Percentiles rank a stretch among this genome's conserved stretches.
phyloP scores from a whole-genome alignment of 92 coral and sea anemone species.

The Palythoa grandiflora region DNA sequence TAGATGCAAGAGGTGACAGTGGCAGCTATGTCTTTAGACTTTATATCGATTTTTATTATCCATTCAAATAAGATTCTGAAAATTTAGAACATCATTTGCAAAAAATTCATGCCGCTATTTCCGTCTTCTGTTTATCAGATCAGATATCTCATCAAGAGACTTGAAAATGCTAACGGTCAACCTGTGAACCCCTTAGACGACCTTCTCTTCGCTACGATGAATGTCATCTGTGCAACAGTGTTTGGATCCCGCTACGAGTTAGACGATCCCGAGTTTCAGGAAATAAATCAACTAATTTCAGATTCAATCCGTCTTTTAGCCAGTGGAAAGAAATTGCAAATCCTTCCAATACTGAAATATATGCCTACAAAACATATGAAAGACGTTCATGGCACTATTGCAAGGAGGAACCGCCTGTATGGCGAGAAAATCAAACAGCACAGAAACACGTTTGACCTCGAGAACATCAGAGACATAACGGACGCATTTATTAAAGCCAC shows the following conservation, averaged over 20 bases:
- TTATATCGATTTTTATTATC: no score
- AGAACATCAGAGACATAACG: slow-evolving; percentile 60
- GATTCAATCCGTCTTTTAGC: background rate
- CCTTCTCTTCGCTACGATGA: slow-evolving; percentile 42
- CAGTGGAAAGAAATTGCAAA: no score
- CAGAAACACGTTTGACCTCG: slow-evolving; percentile 44
- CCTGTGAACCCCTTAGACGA: slow-evolving; percentile 24
- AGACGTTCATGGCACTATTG: slow-evolving; percentile 33
- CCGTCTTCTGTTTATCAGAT: no score
- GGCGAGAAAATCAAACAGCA: slow-evolving; percentile 51
- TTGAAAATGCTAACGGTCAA: background rate
- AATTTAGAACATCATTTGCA: no score
- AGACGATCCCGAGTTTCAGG: slow-evolving; percentile 59
- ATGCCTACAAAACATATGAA: background rate
- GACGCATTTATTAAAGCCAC: slow-evolving; percentile 72
- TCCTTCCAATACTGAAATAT: no score
- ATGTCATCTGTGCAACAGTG: slow-evolving; percentile 54
- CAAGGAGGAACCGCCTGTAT: slow-evolving; percentile 44
- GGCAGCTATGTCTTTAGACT: no score
- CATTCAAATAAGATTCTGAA: no score
- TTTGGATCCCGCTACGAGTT: slow-evolving; percentile 56
- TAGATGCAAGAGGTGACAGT: no score
- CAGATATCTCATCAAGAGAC: no score
- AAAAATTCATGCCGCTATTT: no score
- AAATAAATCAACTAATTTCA: slow-evolving; percentile 31